phyloP scores from a whole-genome alignment of 2,113 vertebrate genomes.

The Gasterosteus aculeatus region DNA sequence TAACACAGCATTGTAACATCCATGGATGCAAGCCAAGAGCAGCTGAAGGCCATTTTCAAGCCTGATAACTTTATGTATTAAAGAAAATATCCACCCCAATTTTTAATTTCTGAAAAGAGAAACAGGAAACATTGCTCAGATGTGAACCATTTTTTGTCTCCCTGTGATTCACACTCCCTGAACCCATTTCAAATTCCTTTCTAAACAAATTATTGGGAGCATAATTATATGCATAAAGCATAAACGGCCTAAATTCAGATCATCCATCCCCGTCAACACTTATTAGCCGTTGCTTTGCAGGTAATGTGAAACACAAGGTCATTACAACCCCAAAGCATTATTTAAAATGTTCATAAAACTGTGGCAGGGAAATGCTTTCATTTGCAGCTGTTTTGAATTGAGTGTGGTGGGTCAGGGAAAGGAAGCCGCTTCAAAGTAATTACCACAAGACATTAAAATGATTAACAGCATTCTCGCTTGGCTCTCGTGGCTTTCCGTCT shows the following conservation, averaged over 20 bases:
- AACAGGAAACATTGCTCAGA: neutral
- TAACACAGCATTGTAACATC: constrained; percentile 71
- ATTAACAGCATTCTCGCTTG: constrained; percentile 70
- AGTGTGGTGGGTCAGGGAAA: constrained; percentile 55
- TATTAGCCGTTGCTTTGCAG: constrained; percentile 43
- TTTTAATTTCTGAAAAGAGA: neutral
- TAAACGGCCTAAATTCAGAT: constrained; percentile 35
- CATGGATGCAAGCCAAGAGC: constrained; percentile 57
- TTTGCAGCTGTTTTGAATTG: constrained; percentile 79
- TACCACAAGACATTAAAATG: constrained; percentile 75
- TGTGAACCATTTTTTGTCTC: constrained; percentile 2
- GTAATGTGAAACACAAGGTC: constrained; percentile 78
- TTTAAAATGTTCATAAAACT: constrained; percentile 79
- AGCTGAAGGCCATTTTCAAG: no score
- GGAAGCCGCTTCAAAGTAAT: constrained; percentile 71
- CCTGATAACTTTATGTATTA: neutral
- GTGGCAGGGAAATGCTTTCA: constrained; percentile 58
- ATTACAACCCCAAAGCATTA: constrained; percentile 70
- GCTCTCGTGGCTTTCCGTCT: constrained; percentile 60
- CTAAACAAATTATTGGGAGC: constrained; percentile 19
- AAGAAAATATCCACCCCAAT: neutral
- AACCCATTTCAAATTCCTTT: constrained; percentile 9
- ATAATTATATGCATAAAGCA: no score
- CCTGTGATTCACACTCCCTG: constrained; percentile 1
- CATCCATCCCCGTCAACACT: constrained; percentile 35